Conservation (phyloP, 2,113 vertebrate species). For the Dipodomys ordii region DNA sequence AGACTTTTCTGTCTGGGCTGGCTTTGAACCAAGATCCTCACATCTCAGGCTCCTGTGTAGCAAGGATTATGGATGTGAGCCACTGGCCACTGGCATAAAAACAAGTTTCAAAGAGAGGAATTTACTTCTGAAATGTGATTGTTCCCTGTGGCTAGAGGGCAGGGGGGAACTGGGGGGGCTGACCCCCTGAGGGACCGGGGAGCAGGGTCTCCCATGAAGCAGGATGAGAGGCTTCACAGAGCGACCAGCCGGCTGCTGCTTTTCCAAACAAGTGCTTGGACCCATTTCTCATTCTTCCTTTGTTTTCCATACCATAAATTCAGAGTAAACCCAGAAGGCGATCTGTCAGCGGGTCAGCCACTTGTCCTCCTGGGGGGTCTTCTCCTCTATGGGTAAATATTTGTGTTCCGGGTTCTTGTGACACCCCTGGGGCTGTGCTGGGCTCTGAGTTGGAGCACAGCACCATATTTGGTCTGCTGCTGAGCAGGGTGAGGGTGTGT, state of each 20-base stretch:
- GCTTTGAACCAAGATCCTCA: no score
- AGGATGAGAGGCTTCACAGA: background rate
- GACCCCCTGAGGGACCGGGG: no score
- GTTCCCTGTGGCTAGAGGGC: no score
- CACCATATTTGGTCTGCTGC: conserved; percentile 51
- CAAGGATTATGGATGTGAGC: no score
- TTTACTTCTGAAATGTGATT: no score
- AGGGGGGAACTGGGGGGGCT: no score
- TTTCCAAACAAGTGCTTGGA: background rate
- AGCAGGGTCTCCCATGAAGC: background rate
- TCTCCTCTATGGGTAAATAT: conserved; percentile 58
- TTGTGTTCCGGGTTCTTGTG: conserved; percentile 19
- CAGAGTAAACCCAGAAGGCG: conserved; percentile 27
- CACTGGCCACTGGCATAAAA: no score
- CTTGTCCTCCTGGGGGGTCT: background rate
- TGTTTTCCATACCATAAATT: conserved; percentile 24
- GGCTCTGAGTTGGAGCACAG: background rate
- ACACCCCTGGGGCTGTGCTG: background rate
- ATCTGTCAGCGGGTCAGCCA: background rate
- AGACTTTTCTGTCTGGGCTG: no score
- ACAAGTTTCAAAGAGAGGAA: background rate
- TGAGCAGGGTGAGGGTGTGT: conserved; percentile 52
- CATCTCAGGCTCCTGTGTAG: no score
- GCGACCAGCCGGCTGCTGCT: background rate
- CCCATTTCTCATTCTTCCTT: background rate